phyloP scores from a whole-genome alignment of 2,888 invertebrate species.

The Atethmia centrago region DNA sequence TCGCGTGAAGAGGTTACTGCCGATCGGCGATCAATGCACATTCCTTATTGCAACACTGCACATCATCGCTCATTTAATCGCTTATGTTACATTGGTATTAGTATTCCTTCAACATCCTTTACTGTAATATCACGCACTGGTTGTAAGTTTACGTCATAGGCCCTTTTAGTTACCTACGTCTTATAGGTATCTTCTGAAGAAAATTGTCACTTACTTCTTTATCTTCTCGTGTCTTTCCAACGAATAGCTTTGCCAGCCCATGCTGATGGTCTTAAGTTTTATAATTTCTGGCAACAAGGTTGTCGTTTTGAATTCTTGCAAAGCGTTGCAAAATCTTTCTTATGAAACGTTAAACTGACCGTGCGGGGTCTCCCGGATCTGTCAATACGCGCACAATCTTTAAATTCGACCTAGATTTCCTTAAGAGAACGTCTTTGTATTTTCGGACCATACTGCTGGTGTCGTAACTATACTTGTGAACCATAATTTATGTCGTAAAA shows the following conservation, averaged over 20 bases:
- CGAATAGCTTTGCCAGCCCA: not conserved
- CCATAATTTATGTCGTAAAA: not conserved
- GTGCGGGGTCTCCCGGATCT: not conserved
- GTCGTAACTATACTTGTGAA: not conserved
- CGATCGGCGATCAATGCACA: slow-evolving; percentile 15
- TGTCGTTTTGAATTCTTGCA: slow-evolving; percentile 13
- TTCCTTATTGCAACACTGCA: slow-evolving; percentile 46
- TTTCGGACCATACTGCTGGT: not conserved
- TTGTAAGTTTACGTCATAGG: slow-evolving; percentile 13
- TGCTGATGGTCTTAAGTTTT: not conserved
- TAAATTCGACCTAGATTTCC: slow-evolving; percentile 26
- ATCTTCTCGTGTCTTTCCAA: not conserved
- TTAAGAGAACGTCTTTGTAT: not conserved
- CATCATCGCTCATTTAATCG: slow-evolving; percentile 40
- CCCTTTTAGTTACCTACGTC: not conserved
- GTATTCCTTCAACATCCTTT: slow-evolving; percentile 36
- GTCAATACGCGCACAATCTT: not conserved
- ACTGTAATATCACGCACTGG: slow-evolving; percentile 10
- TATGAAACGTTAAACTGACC: slow-evolving; percentile 25
- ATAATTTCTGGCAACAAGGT: not conserved
- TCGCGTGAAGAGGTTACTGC: slow-evolving; percentile 52
- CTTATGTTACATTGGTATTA: slow-evolving; percentile 23
- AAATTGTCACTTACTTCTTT: not conserved
- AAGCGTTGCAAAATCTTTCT: slow-evolving; percentile 32
- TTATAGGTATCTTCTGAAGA: not conserved